Conservation (phyloP, 2,113 vertebrate species). For the Phalacrocorax pelagicus region DNA sequence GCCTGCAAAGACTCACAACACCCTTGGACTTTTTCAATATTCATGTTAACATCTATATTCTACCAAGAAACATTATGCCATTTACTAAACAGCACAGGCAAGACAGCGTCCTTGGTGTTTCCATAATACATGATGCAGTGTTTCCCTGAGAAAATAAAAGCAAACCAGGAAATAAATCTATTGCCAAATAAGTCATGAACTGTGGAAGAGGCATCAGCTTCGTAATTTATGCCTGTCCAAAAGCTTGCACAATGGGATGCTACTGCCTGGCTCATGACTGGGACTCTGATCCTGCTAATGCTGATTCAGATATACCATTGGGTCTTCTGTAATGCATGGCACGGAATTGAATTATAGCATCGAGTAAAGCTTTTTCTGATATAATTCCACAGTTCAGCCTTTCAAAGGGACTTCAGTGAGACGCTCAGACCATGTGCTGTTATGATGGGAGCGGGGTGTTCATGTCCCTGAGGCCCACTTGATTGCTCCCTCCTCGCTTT, state of each 20-base stretch:
- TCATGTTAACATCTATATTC: conserved; percentile 27
- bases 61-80: neutral
- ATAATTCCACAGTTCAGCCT: neutral
- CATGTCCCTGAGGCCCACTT: rapidly evolving
- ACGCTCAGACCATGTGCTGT: rapidly evolving
- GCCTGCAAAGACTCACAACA: neutral
- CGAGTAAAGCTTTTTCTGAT: neutral
- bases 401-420: neutral
- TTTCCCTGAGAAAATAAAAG: neutral
- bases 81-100: neutral
- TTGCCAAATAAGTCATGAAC: neutral
- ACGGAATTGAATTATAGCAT: neutral
- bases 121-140: neutral
- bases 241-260: neutral
- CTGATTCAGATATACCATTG: neutral
- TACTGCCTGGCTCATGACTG: neutral
- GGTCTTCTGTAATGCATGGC: neutral
- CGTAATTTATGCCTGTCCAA: neutral
- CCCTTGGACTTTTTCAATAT: conserved; percentile 4
- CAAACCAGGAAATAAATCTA: neutral
- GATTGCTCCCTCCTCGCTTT: rapidly evolving
- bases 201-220: neutral
- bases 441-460: neutral
- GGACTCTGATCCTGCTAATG: neutral
- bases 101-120: conserved; percentile 1